A percentile compares a stretch with the other conserved stretches of the same genome.
Conservation (phyloP, 2,113 vertebrate genomes). For the Diglossa brunneiventris region DNA sequence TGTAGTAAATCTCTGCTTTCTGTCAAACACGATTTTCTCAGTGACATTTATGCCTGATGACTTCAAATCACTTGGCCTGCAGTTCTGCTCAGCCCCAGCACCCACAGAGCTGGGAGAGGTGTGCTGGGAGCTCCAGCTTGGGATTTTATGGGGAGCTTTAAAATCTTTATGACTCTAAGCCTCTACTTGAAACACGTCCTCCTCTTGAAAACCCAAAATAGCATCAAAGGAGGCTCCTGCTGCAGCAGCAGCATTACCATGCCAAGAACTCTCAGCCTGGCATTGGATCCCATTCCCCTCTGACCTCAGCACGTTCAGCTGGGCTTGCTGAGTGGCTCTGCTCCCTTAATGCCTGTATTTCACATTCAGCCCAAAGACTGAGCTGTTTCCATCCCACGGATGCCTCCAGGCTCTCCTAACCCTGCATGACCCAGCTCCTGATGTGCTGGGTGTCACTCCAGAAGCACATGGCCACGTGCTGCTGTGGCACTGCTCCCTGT, state of each 20-base stretch:
- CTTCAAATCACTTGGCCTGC: background rate
- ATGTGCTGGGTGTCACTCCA: fast-evolving
- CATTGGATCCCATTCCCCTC: fast-evolving
- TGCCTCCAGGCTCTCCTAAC: background rate
- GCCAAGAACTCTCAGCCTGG: background rate
- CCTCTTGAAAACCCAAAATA: background rate
- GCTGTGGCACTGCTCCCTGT: background rate
- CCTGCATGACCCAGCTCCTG: fast-evolving
- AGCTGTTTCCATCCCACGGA: background rate
- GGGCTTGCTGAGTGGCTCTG: background rate
- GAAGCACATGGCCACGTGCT: fast-evolving
- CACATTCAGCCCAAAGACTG: background rate
- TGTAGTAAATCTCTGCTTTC: conserved; percentile 10
- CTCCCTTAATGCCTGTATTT: background rate
- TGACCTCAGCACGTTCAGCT: background rate
- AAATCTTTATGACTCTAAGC: background rate
- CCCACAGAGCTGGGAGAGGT: background rate
- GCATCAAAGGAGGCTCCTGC: background rate
- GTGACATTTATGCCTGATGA: background rate
- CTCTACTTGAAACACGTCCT: background rate
- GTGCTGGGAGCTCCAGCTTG: background rate
- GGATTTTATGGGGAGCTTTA: background rate
- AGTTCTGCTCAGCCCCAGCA: background rate
- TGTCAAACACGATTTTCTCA: background rate
- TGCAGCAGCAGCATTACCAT: background rate